Percentiles rank a stretch among this genome's conserved stretches.
These are phyloP conservation scores for Sclerurus mexicanus DNA, from an alignment of 2,113 vertebrate species.

Conservation along the genomic window DNA sequence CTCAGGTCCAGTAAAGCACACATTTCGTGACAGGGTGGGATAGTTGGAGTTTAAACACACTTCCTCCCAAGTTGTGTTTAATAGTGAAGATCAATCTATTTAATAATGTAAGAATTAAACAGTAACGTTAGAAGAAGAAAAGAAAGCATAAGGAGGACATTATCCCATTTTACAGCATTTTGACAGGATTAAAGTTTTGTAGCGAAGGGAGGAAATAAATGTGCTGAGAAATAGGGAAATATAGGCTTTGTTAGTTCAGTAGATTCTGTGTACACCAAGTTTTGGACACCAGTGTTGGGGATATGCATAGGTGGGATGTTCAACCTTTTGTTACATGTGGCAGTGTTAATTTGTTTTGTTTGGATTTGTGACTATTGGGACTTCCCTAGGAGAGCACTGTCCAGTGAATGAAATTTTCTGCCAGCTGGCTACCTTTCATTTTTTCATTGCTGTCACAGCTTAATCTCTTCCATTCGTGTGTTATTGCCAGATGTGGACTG, in stretches of 20 bases:
- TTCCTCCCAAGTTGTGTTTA: not conserved
- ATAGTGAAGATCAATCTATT: not conserved
- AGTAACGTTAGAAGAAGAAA: not conserved
- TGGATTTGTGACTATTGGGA: not conserved
- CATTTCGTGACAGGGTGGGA: not conserved
- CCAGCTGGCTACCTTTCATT: not conserved
- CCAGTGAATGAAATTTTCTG: not conserved
- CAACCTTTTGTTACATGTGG: not conserved
- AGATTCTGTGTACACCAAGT: not conserved
- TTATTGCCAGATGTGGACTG: not conserved
- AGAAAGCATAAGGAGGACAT: not conserved
- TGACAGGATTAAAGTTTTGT: not conserved
- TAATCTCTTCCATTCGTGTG: not conserved
- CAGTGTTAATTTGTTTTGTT: not conserved
- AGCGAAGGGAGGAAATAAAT: not conserved
- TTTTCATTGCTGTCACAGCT: not conserved
- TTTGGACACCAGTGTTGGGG: not conserved
- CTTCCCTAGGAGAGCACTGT: not conserved
- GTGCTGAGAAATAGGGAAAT: not conserved
- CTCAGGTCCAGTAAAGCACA: not conserved
- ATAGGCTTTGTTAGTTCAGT: not conserved
- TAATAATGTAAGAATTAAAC: not conserved
- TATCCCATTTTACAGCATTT: not conserved
- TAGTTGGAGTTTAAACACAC: not conserved
- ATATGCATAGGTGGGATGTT: not conserved